phyloP scores from a whole-genome alignment of 2,113 vertebrate species.

The Tychaedon coryphoeus region DNA sequence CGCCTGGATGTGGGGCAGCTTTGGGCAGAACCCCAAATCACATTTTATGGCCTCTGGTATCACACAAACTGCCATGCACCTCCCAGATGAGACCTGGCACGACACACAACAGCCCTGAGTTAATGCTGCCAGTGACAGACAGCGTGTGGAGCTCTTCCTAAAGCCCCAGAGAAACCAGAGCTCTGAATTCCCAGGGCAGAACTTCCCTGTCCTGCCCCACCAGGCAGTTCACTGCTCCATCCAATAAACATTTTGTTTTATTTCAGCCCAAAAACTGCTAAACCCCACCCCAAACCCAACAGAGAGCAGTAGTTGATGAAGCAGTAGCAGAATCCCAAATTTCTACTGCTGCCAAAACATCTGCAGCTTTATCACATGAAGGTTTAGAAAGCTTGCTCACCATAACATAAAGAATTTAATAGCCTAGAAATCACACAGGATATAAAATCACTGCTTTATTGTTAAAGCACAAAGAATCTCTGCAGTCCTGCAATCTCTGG shows the following conservation, averaged over 20 bases:
- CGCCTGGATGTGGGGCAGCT: rapidly evolving
- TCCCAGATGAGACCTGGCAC: not conserved
- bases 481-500: not conserved
- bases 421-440: not conserved
- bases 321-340: not conserved
- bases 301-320: not conserved
- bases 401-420: not conserved
- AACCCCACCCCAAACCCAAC: not conserved
- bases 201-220: not conserved
- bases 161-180: not conserved
- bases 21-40: not conserved
- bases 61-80: rapidly evolving
- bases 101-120: not conserved
- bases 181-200: not conserved
- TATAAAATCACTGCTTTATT: not conserved
- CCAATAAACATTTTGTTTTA: not conserved
- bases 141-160: rapidly evolving
- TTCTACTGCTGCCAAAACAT: not conserved
- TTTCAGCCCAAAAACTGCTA: not conserved
- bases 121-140: rapidly evolving
- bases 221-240: rapidly evolving
- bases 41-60: not conserved
- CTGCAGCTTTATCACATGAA: not conserved
- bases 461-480: not conserved
- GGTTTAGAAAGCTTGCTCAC: not conserved